Conservation (phyloP, 2,797 vertebrate genomes). For the Danio albolineatus region DNA sequence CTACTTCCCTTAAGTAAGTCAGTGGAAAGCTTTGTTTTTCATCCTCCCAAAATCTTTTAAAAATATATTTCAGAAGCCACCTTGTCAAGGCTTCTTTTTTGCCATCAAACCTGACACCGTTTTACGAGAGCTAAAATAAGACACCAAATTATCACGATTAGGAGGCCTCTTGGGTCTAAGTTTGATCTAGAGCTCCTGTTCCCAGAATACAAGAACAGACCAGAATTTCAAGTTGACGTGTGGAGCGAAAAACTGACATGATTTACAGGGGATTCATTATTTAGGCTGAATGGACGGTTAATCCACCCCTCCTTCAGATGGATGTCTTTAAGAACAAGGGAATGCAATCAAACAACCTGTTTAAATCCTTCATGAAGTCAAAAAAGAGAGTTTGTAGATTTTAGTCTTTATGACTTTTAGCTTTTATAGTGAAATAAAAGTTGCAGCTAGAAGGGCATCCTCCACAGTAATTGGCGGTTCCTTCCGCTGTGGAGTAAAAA, state of each 20-base stretch:
- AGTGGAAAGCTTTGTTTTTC: neutral
- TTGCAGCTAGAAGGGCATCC: too few relatives aligned
- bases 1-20: neutral
- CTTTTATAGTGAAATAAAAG: neutral
- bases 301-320: neutral
- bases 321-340: neutral
- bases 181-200: conserved; percentile 31
- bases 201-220: conserved; percentile 34
- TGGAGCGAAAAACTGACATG: neutral
- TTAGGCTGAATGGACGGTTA: conserved; percentile 15
- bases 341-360: neutral
- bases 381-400: neutral
- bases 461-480: too few relatives aligned
- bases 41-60: neutral
- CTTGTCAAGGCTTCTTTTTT: conserved; percentile 6
- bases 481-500: too few relatives aligned
- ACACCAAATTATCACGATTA: conserved; percentile 44
- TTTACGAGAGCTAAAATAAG: conserved; percentile 46
- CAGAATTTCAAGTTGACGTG: conserved; percentile 21
- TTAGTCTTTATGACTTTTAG: neutral
- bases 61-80: neutral
- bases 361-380: neutral
- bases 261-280: neutral
- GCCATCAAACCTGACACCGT: conserved; percentile 24
- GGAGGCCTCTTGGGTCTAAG: conserved; percentile 30